phyloP scores from a whole-genome alignment of 2,113 vertebrate genomes.

The Brachionichthys hirsutus region DNA sequence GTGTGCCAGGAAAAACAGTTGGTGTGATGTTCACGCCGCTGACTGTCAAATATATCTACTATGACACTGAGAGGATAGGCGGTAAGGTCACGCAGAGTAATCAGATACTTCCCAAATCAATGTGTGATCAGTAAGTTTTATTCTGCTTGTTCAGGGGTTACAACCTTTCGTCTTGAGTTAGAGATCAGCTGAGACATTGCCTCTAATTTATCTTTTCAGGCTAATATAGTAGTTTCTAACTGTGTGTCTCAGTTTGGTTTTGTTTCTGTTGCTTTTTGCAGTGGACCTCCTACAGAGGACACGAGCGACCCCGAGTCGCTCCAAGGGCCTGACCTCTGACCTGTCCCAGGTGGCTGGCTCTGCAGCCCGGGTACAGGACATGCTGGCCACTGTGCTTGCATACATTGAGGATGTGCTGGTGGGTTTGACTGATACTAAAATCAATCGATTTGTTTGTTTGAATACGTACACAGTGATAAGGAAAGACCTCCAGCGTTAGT shows the following conservation, averaged over 20 bases:
- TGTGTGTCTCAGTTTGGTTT: neutral
- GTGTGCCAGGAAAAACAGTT: slow-evolving; percentile 93
- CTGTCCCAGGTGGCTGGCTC: slow-evolving; percentile 90
- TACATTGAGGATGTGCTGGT: slow-evolving; percentile 98
- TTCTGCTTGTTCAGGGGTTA: too few relatives aligned
- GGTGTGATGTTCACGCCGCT: slow-evolving; percentile 98
- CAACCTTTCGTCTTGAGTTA: too few relatives aligned
- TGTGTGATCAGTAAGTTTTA: neutral
- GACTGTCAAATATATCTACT: slow-evolving; percentile 91
- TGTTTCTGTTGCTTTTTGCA: slow-evolving; percentile 44
- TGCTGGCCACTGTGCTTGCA: slow-evolving; percentile 87
- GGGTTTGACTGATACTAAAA: slow-evolving; percentile 53
- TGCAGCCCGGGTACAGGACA: slow-evolving; percentile 89
- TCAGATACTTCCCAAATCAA: neutral
- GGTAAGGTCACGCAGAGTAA: slow-evolving; percentile 74
- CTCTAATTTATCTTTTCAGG: neutral
- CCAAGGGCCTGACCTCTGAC: slow-evolving; percentile 93
- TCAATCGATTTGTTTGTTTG: neutral
- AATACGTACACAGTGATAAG: neutral
- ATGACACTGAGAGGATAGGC: slow-evolving; percentile 96
- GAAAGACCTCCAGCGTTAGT: neutral
- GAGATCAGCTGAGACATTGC: too few relatives aligned
- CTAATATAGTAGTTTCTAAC: neutral
- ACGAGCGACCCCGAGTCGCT: slow-evolving; percentile 83
- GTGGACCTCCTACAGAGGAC: slow-evolving; percentile 96